Base-by-base conservation (phyloP, 2,113 vertebrate species). In the Microcebus ravelobensis region DNA sequence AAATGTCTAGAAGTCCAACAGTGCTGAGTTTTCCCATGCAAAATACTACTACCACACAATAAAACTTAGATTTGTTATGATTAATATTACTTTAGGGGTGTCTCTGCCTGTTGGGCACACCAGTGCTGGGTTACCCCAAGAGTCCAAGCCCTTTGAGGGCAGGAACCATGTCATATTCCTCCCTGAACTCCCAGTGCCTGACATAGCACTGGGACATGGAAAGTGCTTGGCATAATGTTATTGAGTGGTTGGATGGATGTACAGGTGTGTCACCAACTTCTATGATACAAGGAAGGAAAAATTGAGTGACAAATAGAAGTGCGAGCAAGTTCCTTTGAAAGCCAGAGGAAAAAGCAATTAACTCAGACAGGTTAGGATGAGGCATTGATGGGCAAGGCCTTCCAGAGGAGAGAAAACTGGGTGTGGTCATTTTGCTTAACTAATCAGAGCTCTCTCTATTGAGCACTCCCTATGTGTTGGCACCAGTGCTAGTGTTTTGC, bases 361-460 rank as follows among this genome's bases (percentile, higher is more conserved):
- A 95, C 74, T 42, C 74, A 23, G 34, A 87, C 15, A 68, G 25
- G 12, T 48, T 57, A 86, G 83, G n/a, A 74, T 92, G 57, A 88
- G 83, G 36, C 70, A 70, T 0, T 42, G 21, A 57, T 57, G 6
- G 71, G 15, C 61, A 82, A 77, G 71, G n/a, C 34, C 86, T 83
- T 70, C 70, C n/a, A 92, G 31, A 82, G 27, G 50, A 89, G 12
- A 68, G 61, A 87, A 25, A 3, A 8, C 63, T 50, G 42, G 63
- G 63, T 76, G 29, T 65, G 50, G 82, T 52, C n/a, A 90, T 55
- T 95, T 84, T 20, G 6, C n/a, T 80, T 93, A 80, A 27, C n/a
- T 91, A 86, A 67, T 27, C 80, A 93, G 27, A 94, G 52, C 59
- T 88, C 68, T 95, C 67, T n/a, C 83, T 79, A 59, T 77, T 83